Evolutionary conservation across 2,888 invertebrate species (phyloP).

Genomic region (Drosophila meridiana): DNA sequence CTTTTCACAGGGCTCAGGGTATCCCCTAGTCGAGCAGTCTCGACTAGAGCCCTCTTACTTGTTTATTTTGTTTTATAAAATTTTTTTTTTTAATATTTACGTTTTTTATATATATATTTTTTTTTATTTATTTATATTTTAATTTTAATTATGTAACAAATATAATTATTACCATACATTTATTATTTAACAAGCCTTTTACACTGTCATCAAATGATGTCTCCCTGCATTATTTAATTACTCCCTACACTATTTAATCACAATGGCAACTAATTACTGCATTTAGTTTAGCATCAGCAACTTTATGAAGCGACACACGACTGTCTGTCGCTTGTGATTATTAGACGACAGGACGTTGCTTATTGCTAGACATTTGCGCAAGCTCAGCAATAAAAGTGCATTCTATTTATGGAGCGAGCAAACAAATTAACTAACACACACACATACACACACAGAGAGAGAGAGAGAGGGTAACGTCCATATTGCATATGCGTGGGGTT

Average conservation of each 20-base stretch:
- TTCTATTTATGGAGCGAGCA: conserved; percentile 33
- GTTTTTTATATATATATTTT: too few relatives aligned
- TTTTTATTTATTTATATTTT: not conserved
- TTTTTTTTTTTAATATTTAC: too few relatives aligned
- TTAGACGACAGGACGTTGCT: conserved; percentile 12
- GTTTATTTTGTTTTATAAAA: too few relatives aligned
- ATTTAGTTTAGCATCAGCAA: conserved; percentile 11
- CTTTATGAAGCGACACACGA: conserved; percentile 3
- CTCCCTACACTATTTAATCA: not conserved
- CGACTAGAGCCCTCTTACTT: too few relatives aligned
- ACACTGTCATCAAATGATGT: not conserved
- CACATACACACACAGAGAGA: not conserved
- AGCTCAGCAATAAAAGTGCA: conserved; percentile 65
- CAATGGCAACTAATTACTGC: conserved; percentile 1
- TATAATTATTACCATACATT: too few relatives aligned
- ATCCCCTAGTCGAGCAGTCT: too few relatives aligned
- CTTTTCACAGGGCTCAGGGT: too few relatives aligned
- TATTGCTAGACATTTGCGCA: conserved; percentile 44
- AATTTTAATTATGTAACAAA: not conserved
- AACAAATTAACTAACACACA: conserved; percentile 39
- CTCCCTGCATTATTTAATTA: too few relatives aligned
- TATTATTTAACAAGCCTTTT: too few relatives aligned
- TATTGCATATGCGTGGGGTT: not conserved
- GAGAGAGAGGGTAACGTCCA: not conserved
- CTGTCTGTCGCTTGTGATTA: conserved; percentile 18